Evolutionary conservation across 2,888 invertebrate genomes (phyloP), one percentile per base, ranked within the genome.

Genomic region (Erannis defoliaria): DNA sequence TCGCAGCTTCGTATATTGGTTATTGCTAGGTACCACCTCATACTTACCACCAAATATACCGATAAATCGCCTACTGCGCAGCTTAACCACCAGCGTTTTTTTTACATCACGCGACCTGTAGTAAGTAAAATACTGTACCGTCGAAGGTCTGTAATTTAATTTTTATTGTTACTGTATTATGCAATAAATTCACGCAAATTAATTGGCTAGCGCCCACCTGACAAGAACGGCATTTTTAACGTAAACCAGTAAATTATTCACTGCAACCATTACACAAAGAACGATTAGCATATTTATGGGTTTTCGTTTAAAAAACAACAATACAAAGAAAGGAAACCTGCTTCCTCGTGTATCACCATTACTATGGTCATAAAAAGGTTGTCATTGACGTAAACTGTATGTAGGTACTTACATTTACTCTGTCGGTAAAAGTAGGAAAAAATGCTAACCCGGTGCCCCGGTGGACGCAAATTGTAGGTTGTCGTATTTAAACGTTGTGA

Each of bases 311-410:
- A 23, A 42, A 46, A 31, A 33, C 26, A 40, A 1, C 1, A 4
- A 23, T 26, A 46, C 38, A 51, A 45, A 45, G 55, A 51, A 40
- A 55, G 33, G 37, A 29, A 60, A 55, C 38, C 35, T 5, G 50
- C 46, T 61, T 61, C 55, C 55, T 40, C 31, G 38, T 50, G 8
- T 59, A 35, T 37, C 43, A 51, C 55, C 50, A 33, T 43, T 37
- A 51, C 49, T 33, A 33, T 12, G 23, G 33, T 48, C 40, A 42
- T 55, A 49, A 61, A 45, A 61, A 55, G 50, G 51, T 49, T 61
- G 21, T 10, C 50, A 31, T 37, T 61, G 60, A 61, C 60, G 60
- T 55, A 49, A 37, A 40, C 16, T 18, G 29, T 29, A 23, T 50
- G 26, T 18, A n/a, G 21, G 5, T 26, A 33, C 31, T 46, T 46